Conservation (phyloP, 30 jellyfish, hydroid and myxozoan species). For the Pelagia noctiluca region DNA sequence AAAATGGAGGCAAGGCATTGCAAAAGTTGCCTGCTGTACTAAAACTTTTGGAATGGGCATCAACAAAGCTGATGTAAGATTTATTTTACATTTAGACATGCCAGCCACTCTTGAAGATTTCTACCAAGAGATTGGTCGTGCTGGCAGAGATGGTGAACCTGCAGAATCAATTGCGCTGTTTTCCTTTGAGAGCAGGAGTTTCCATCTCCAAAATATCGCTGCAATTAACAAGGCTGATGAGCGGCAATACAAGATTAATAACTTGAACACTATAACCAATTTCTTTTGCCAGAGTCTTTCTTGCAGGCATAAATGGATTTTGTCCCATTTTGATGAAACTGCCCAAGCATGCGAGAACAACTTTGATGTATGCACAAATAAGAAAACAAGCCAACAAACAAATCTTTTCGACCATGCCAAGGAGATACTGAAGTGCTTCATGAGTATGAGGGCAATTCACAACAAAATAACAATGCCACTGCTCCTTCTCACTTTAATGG, state of each 20-base stretch:
- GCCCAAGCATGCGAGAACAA: background rate
- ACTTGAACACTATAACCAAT: background rate
- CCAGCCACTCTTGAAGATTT: background rate
- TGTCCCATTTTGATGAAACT: background rate
- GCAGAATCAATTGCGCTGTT: background rate
- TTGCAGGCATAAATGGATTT: background rate
- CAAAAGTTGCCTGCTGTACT: background rate
- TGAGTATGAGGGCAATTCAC: background rate
- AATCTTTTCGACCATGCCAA: background rate
- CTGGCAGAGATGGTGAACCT: background rate
- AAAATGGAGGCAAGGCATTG: background rate
- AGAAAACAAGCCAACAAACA: background rate
- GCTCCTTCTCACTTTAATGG: background rate
- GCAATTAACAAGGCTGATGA: background rate
- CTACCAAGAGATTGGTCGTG: background rate
- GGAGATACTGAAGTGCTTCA: background rate
- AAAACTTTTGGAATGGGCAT: constrained; percentile 17
- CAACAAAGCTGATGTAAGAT: constrained; percentile 9
- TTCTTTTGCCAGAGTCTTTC: background rate
- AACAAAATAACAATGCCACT: background rate
- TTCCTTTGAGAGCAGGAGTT: background rate
- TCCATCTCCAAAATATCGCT: background rate
- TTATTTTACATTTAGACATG: constrained; percentile 8
- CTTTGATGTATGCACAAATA: background rate
- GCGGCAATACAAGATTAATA: background rate